These are phyloP conservation scores for Erannis defoliaria DNA, from an alignment of 2,888 invertebrate species.

Conservation along the genomic window DNA sequence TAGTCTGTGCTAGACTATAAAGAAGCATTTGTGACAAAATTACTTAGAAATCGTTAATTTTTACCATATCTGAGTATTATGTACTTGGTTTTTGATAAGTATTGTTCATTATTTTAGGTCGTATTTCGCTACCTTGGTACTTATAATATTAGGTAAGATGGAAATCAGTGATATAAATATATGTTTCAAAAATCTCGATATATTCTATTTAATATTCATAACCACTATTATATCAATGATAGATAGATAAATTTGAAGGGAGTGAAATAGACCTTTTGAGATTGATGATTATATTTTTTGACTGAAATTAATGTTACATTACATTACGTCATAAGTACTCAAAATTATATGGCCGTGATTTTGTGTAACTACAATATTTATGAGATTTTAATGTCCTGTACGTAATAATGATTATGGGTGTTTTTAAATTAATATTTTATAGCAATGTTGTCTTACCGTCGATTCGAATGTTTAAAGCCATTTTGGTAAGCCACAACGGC, in stretches of 20 bases:
- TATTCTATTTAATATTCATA: slow-evolving; percentile 31
- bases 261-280: slow-evolving; percentile 38
- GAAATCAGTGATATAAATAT: slow-evolving; percentile 36
- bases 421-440: slow-evolving; percentile 46
- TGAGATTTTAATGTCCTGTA: slow-evolving; percentile 51
- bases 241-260: slow-evolving; percentile 27
- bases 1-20: slow-evolving; percentile 80
- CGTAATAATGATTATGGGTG: slow-evolving; percentile 43
- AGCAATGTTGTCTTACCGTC: slow-evolving; percentile 37
- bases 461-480: slow-evolving; percentile 34
- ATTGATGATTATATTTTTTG: slow-evolving; percentile 45
- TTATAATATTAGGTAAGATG: slow-evolving; percentile 40
- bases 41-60: slow-evolving; percentile 53
- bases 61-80: slow-evolving; percentile 55
- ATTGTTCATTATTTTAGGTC: slow-evolving; percentile 51
- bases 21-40: slow-evolving; percentile 64
- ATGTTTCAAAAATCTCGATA: slow-evolving; percentile 32
- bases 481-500: slow-evolving; percentile 37
- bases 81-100: slow-evolving; percentile 55
- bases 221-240: slow-evolving; percentile 28
- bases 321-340: slow-evolving; percentile 35
- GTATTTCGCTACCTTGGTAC: slow-evolving; percentile 47
- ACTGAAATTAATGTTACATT: slow-evolving; percentile 43
- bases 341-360: slow-evolving; percentile 54
- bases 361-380: slow-evolving; percentile 57